A percentile compares a stretch with the other conserved stretches of the same genome.
Conservation (phyloP, 2,888 invertebrate genomes). For the Pristionchus entomophagus region DNA sequence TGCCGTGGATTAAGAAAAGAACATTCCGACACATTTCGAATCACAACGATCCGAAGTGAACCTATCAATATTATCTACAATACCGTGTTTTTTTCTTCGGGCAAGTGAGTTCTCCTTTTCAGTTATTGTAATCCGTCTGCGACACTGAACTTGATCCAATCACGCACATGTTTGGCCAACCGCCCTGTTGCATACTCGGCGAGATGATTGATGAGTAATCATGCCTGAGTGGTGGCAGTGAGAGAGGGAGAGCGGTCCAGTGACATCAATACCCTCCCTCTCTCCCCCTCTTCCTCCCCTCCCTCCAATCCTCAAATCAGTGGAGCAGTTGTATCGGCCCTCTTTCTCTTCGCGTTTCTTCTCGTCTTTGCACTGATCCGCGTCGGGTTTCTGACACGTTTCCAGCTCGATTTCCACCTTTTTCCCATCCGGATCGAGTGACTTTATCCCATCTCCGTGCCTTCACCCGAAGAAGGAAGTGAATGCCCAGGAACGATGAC, state of each 20-base stretch:
- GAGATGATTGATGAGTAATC: slow-evolving; percentile 19
- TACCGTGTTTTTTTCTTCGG: too few species aligned
- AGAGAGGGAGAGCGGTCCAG: neutral
- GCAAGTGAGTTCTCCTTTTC: too few species aligned
- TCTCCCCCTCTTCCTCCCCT: neutral
- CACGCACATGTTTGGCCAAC: too few species aligned
- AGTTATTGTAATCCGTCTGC: too few species aligned
- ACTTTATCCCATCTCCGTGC: neutral
- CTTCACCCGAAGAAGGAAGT: too few species aligned
- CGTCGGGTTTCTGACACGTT: slow-evolving; percentile 34
- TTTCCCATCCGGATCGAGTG: neutral
- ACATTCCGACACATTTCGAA: too few species aligned
- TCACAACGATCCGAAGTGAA: too few species aligned
- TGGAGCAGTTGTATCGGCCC: slow-evolving; percentile 19
- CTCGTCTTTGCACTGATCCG: neutral
- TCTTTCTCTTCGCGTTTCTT: slow-evolving; percentile 8
- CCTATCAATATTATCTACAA: too few species aligned
- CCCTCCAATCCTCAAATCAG: neutral
- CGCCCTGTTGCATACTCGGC: neutral
- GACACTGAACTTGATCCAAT: too few species aligned
- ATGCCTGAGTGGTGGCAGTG: neutral
- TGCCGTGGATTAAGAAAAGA: too few species aligned
- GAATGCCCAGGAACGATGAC: slow-evolving; percentile 45
- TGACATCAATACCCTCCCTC: slow-evolving; percentile 26
- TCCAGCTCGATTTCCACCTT: neutral